phyloP scores from a whole-genome alignment of 2,888 invertebrate genomes.

The Leptogaster cylindrica region DNA sequence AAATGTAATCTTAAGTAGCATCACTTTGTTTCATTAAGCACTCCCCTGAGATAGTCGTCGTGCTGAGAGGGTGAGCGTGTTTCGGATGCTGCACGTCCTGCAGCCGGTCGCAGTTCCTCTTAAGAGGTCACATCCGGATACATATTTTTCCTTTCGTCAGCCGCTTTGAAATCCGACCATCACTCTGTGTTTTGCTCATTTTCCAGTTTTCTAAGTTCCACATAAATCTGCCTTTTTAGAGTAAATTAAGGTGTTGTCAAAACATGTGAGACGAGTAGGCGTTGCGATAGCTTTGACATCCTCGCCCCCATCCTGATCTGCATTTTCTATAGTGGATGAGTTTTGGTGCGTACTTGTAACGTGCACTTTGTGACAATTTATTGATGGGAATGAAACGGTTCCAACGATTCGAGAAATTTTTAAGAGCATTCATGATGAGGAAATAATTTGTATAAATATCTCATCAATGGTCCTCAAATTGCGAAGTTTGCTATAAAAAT shows the following conservation, averaged over 20 bases:
- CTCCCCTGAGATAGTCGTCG: slow-evolving; percentile 31
- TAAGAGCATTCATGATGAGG: too few species aligned
- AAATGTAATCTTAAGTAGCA: slow-evolving; percentile 42
- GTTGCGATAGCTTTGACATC: not conserved
- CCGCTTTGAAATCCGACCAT: slow-evolving; percentile 57
- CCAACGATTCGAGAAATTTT: slow-evolving; percentile 29
- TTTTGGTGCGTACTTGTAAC: too few species aligned
- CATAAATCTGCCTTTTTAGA: slow-evolving; percentile 44
- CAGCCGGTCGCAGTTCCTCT: slow-evolving; percentile 41
- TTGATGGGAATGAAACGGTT: slow-evolving; percentile 27
- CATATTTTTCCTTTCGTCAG: slow-evolving; percentile 24
- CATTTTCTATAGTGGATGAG: too few species aligned
- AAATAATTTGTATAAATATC: too few species aligned
- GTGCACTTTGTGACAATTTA: too few species aligned
- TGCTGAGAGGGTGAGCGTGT: slow-evolving; percentile 20
- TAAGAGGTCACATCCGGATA: slow-evolving; percentile 54
- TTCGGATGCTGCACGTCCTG: slow-evolving; percentile 41
- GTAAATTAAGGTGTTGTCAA: slow-evolving; percentile 47
- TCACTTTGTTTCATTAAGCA: slow-evolving; percentile 36
- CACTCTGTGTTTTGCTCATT: slow-evolving; percentile 55
- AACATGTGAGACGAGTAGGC: slow-evolving; percentile 40
- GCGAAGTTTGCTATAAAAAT: too few species aligned
- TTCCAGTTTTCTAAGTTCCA: not conserved
- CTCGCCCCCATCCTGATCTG: too few species aligned
- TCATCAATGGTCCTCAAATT: too few species aligned